These are phyloP conservation scores for Nasonovia ribisnigri DNA, from an alignment of 2,888 invertebrate species.

Conservation along the genomic window DNA sequence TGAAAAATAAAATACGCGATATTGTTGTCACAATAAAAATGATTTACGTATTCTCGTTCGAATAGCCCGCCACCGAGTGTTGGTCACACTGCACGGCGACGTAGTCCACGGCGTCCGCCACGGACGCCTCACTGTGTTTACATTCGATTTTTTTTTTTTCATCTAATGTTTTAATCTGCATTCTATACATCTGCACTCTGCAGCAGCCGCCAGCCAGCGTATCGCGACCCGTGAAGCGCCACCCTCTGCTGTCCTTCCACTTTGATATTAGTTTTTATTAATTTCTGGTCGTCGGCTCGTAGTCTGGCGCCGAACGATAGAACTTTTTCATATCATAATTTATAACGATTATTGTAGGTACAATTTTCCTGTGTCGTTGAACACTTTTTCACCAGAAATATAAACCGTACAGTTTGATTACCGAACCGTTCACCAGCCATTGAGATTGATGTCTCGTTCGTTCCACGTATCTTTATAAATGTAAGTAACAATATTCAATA, in stretches of 20 bases:
- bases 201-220: background rate
- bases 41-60: background rate
- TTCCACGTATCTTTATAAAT: slow-evolving; percentile 55
- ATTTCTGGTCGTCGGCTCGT: background rate
- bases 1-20: background rate
- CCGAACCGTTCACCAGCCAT: background rate
- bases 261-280: background rate
- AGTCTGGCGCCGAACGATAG: background rate
- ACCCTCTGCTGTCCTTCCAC: too few species aligned
- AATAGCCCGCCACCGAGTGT: slow-evolving; percentile 1
- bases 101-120: background rate
- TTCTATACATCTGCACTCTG: background rate
- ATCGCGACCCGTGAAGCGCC: background rate
- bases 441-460: slow-evolving; percentile 57
- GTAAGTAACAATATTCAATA: slow-evolving; percentile 39
- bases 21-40: slow-evolving; percentile 32
- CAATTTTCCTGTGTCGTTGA: background rate
- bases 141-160: slow-evolving; percentile 29
- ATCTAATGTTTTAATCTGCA: slow-evolving; percentile 15
- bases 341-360: background rate
- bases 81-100: slow-evolving; percentile 25
- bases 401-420: background rate
- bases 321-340: background rate
- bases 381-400: background rate
- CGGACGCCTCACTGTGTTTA: slow-evolving; percentile 32